A percentile compares a stretch with the other conserved stretches of the same genome.
phyloP scores from a whole-genome alignment of 2,888 invertebrate genomes.

The Spodoptera exigua region DNA sequence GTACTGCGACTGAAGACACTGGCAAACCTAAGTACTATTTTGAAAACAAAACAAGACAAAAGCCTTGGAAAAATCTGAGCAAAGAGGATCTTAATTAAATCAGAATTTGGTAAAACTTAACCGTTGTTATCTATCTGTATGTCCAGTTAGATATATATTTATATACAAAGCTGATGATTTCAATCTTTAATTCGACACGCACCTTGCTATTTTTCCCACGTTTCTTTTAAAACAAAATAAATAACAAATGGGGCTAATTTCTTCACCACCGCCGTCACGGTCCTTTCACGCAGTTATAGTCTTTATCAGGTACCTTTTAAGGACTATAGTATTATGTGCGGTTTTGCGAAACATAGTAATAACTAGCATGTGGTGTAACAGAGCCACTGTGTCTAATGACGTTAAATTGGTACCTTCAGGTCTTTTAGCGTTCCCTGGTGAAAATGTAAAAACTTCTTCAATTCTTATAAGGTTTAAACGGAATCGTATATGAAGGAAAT shows the following conservation, averaged over 20 bases:
- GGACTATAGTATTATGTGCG: slow-evolving; percentile 40
- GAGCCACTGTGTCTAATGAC: slow-evolving; percentile 56
- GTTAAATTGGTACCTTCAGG: slow-evolving; percentile 56
- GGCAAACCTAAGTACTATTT: no score
- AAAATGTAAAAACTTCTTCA: not conserved
- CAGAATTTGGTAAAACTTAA: no score
- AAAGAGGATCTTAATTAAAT: no score
- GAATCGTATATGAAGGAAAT: no score
- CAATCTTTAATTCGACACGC: slow-evolving; percentile 1
- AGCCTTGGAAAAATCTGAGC: no score
- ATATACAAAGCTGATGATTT: slow-evolving; percentile 1
- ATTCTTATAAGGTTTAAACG: no score
- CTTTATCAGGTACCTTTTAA: slow-evolving; percentile 32
- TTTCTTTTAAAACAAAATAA: slow-evolving; percentile 46
- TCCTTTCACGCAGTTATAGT: slow-evolving; percentile 11
- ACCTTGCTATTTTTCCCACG: slow-evolving; percentile 50
- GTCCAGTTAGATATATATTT: no score
- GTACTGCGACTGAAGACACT: no score
- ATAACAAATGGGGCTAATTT: slow-evolving; percentile 44
- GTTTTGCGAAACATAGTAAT: slow-evolving; percentile 53
- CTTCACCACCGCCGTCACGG: slow-evolving; percentile 36
- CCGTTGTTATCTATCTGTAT: no score
- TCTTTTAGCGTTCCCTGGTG: slow-evolving; percentile 31
- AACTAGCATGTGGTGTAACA: slow-evolving; percentile 49
- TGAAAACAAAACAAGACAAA: no score